These are phyloP conservation scores for Charaxes varanes DNA, from an alignment of 1,140 invertebrate species.

Conservation along the genomic window DNA sequence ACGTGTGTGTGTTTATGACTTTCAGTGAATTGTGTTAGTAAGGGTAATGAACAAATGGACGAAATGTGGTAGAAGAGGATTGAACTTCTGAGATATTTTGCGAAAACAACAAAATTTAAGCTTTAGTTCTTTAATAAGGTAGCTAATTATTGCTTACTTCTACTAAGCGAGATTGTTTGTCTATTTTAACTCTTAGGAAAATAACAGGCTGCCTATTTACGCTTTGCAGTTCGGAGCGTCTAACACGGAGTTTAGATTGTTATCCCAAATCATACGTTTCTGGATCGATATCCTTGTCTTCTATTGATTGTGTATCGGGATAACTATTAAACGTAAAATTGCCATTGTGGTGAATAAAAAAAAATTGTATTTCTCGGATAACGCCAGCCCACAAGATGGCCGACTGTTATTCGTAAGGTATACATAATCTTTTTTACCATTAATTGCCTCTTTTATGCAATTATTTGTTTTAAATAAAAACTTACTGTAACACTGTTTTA, in stretches of 20 bases:
- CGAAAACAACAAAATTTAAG: conserved; percentile 26
- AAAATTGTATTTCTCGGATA: conserved; percentile 62
- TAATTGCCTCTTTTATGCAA: conserved; percentile 24
- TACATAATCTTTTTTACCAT: conserved; percentile 51
- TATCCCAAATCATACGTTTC: conserved; percentile 37
- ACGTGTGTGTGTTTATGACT: conserved; percentile 41
- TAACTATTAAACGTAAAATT: conserved; percentile 33
- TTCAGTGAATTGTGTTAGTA: conserved; percentile 56
- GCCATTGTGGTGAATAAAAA: conserved; percentile 44
- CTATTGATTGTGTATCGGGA: conserved; percentile 29
- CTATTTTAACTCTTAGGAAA: conserved; percentile 31
- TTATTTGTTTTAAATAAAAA: conserved; percentile 20
- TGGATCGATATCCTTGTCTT: conserved; percentile 34
- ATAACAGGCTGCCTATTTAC: conserved; percentile 54
- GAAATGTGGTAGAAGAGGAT: conserved; percentile 60
- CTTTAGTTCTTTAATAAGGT: conserved; percentile 39
- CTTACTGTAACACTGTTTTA: conserved; percentile 15
- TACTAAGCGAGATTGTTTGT: conserved; percentile 16
- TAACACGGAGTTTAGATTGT: conserved; percentile 41
- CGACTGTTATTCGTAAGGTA: conserved; percentile 74
- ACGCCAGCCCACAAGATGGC: conserved; percentile 72
- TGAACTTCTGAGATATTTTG: conserved; percentile 33
- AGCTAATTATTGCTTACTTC: conserved; percentile 22
- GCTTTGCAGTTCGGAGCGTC: conserved; percentile 57
- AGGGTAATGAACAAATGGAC: conserved; percentile 55